Conservation (phyloP, 2,797 vertebrate species). For the Sparidentex hasta region DNA sequence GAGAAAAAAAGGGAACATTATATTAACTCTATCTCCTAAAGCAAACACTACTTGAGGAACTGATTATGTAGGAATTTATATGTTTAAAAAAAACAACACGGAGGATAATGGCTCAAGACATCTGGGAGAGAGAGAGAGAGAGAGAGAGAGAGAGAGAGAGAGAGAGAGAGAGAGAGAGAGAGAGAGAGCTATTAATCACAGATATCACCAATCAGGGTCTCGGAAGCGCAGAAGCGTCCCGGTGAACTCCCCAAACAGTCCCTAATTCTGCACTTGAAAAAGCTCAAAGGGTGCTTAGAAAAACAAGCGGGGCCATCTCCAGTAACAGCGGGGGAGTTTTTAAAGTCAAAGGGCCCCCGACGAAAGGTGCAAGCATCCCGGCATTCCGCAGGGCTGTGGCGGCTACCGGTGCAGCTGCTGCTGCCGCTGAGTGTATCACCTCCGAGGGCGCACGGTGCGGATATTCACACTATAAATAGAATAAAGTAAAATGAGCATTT, state of each 20-base stretch:
- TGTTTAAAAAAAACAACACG: conserved; percentile 44
- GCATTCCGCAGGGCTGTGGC: conserved; percentile 51
- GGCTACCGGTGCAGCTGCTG: conserved; percentile 62
- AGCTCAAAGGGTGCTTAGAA: conserved; percentile 73
- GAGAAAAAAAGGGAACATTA: conserved; percentile 1
- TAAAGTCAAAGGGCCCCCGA: conserved; percentile 43
- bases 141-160: conserved; percentile 1
- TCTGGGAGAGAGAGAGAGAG: conserved; percentile 41
- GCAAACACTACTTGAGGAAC: conserved; percentile 54
- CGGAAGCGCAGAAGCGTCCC: conserved; percentile 46
- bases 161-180: background rate
- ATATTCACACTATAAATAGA: background rate
- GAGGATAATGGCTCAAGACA: conserved; percentile 48
- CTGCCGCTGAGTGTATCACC: conserved; percentile 59
- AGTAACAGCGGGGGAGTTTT: conserved; percentile 63
- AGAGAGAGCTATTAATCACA: conserved; percentile 70
- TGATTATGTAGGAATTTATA: conserved; percentile 66
- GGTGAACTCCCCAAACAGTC: conserved; percentile 63
- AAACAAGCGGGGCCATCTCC: conserved; percentile 73
- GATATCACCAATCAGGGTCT: conserved; percentile 66
- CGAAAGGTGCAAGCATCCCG: conserved; percentile 38
- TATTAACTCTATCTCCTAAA: conserved; percentile 39
- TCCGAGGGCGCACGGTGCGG: background rate
- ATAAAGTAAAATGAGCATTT: background rate
- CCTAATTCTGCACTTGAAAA: conserved; percentile 69